phyloP scores from a whole-genome alignment of 2,888 invertebrate genomes.

The Tiliacea aurago region DNA sequence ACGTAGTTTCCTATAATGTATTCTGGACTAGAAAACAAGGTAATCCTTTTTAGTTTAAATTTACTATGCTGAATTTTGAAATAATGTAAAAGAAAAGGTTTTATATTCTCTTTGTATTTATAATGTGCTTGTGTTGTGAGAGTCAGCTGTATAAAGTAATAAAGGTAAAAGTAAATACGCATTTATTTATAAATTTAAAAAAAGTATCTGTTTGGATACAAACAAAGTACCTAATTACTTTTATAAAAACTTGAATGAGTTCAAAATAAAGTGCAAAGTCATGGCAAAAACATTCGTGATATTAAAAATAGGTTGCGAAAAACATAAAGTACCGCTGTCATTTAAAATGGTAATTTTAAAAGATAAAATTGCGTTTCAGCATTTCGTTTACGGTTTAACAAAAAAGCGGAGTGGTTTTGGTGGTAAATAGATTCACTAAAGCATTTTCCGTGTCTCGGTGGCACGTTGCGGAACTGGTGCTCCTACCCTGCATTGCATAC shows the following conservation, averaged over 20 bases:
- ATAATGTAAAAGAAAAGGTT: not conserved
- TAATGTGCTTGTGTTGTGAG: not conserved
- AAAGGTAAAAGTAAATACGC: constrained; percentile 16
- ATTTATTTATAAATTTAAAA: not conserved
- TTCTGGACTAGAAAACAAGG: not conserved
- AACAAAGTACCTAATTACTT: not conserved
- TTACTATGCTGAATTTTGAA: not conserved
- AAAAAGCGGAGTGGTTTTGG: constrained; percentile 80
- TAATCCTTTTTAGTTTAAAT: not conserved
- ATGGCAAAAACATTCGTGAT: constrained; percentile 33
- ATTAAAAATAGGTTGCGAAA: constrained; percentile 48
- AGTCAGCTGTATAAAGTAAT: not conserved
- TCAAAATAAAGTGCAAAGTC: constrained; percentile 27
- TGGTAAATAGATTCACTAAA: constrained; percentile 86
- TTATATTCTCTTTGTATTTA: not conserved
- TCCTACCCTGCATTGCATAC: constrained; percentile 51
- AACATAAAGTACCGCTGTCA: constrained; percentile 39
- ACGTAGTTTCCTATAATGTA: constrained; percentile 1
- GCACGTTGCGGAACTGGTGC: constrained; percentile 66
- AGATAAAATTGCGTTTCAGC: constrained; percentile 71
- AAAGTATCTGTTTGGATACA: constrained; percentile 2
- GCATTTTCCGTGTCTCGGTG: constrained; percentile 85
- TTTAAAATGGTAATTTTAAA: constrained; percentile 62
- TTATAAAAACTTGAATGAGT: constrained; percentile 9
- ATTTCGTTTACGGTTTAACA: constrained; percentile 70